These are phyloP conservation scores for Zaprionus capensis DNA, from an alignment of 1,140 invertebrate genomes.

Conservation along the genomic window DNA sequence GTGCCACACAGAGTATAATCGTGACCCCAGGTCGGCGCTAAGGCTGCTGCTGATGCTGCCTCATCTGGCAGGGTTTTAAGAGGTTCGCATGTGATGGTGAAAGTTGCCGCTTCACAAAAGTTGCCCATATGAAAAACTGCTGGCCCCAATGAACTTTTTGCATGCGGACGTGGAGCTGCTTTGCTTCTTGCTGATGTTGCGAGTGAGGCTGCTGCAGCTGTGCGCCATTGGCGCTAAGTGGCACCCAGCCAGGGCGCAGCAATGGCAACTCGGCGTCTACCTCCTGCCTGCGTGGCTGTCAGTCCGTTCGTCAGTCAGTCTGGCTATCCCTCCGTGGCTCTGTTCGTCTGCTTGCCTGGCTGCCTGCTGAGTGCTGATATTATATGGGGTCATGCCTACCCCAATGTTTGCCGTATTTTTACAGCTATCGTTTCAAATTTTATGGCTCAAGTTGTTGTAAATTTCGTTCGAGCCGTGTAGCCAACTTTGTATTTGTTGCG, in stretches of 20 bases:
- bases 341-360: conserved; percentile 1
- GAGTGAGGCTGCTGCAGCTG: conserved; percentile 33
- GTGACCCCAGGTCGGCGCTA: conserved; percentile 19
- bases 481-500: conserved; percentile 33
- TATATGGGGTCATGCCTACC: conserved; percentile 27
- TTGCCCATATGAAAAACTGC: conserved; percentile 41
- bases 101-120: conserved; percentile 44
- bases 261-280: conserved; percentile 48
- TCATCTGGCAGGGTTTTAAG: conserved; percentile 59
- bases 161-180: conserved; percentile 34
- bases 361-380: conserved; percentile 63
- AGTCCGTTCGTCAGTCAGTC: background rate
- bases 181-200: background rate
- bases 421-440: conserved; percentile 75
- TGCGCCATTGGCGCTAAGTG: conserved; percentile 65
- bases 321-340: background rate
- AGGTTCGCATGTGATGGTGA: conserved; percentile 38
- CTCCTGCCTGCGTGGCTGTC: conserved; percentile 3
- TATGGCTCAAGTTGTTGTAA: conserved; percentile 75
- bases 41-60: conserved; percentile 35
- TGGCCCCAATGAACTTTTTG: conserved; percentile 65
- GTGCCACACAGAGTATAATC: conserved; percentile 9
- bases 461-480: conserved; percentile 56
- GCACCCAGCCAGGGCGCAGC: conserved; percentile 67
- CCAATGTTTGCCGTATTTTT: conserved; percentile 53